These are phyloP conservation scores for Caracal caracal DNA, from an alignment of 2,113 vertebrate species.

Conservation along the genomic window DNA sequence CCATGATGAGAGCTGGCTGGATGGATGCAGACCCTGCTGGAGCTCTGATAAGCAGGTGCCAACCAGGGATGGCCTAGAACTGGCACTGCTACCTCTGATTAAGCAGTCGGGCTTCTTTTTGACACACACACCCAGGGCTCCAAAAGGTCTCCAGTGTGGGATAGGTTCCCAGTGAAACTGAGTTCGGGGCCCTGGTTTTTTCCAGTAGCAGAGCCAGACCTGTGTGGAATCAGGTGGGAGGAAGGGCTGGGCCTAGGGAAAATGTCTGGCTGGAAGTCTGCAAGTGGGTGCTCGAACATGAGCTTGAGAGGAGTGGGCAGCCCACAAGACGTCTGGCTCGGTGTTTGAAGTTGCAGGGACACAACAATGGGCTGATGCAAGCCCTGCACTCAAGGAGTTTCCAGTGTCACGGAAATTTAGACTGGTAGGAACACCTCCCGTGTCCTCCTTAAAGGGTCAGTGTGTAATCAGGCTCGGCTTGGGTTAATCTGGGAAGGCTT, in stretches of 20 bases:
- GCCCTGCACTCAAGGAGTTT: neutral
- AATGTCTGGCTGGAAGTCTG: neutral
- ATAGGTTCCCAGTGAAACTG: constrained; percentile 40
- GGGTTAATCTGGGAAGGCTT: neutral
- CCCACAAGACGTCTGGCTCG: neutral
- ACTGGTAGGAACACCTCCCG: neutral
- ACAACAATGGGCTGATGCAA: neutral
- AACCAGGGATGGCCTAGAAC: neutral
- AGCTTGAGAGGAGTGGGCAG: neutral
- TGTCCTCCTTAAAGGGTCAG: neutral
- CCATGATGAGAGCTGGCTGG: neutral
- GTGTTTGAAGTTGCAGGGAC: neutral
- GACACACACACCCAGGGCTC: neutral
- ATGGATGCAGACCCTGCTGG: neutral
- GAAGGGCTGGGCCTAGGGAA: neutral
- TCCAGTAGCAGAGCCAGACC: constrained; percentile 27
- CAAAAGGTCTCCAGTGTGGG: neutral
- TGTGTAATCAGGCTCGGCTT: neutral
- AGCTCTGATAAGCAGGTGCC: neutral
- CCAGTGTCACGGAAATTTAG: neutral
- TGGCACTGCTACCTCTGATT: neutral
- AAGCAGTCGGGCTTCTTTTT: constrained; percentile 15
- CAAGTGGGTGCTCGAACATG: neutral
- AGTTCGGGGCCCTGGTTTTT: neutral
- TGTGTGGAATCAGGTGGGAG: neutral